Percentiles rank a stretch among this genome's conserved stretches.
phyloP scores from a whole-genome alignment of 2,113 vertebrate species.

The Perca schrenkii region DNA sequence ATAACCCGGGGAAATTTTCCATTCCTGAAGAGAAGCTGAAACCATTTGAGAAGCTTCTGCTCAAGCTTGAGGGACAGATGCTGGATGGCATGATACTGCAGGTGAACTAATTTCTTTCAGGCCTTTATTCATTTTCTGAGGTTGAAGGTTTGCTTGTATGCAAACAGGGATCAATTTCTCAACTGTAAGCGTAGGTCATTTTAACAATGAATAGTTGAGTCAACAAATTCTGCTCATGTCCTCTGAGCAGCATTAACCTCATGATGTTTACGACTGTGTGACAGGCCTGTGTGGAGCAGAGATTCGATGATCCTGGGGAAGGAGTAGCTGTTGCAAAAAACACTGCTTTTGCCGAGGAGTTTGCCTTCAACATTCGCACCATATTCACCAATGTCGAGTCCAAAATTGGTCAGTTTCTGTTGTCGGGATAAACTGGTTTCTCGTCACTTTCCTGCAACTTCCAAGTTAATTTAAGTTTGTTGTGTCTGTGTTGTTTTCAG shows the following conservation, averaged over 20 bases:
- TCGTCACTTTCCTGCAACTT: background rate
- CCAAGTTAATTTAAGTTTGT: background rate
- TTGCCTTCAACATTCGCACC: constrained; percentile 91
- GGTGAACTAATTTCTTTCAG: constrained; percentile 77
- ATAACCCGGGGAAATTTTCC: constrained; percentile 96
- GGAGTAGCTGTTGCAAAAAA: constrained; percentile 94
- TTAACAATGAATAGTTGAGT: background rate
- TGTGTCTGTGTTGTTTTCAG: constrained; percentile 74
- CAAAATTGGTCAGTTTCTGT: constrained; percentile 89
- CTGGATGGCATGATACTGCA: constrained; percentile 97
- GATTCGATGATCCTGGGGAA: constrained; percentile 92
- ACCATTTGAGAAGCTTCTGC: constrained; percentile 96
- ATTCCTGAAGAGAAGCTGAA: constrained; percentile 97
- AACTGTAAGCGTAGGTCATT: background rate
- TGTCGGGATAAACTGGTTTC: background rate
- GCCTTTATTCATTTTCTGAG: background rate
- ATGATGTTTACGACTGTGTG: constrained; percentile 20
- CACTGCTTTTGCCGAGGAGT: constrained; percentile 95
- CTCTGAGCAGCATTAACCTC: background rate
- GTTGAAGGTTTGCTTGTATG: background rate
- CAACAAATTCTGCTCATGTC: background rate
- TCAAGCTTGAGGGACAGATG: constrained; percentile 95
- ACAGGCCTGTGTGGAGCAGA: constrained; percentile 96
- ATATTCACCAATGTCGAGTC: constrained; percentile 93
- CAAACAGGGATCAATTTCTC: background rate